Evolutionary conservation across 2,797 vertebrate species (phyloP), one percentile per base, ranked within the genome.

Genomic region (Thalassophryne amazonica): DNA sequence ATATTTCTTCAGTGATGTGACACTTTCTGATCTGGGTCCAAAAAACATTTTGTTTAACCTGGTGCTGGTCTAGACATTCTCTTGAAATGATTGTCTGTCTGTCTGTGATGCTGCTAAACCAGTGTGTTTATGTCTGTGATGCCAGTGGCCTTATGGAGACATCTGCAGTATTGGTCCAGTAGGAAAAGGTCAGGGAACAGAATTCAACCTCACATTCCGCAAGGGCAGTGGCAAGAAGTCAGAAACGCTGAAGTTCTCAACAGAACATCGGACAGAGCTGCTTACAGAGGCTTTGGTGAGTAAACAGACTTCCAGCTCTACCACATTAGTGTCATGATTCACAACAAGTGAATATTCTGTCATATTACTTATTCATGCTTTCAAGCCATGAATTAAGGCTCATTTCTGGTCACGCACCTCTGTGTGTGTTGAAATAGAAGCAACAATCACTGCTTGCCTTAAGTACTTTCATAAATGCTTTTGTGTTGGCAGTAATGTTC

Each of bases 71-170:
- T n/a, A n/a, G n/a, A n/a, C n/a, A n/a, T n/a, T n/a, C n/a, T n/a
- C n/a, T n/a, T n/a, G n/a, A n/a, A n/a, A n/a, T n/a, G n/a, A n/a
- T n/a, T n/a, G n/a, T n/a, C n/a, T n/a, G n/a, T n/a, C n/a, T 24
- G 16, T 11, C 25, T 22, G 2, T 55, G 1, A n/a, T 48, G n/a
- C 47, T 5, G 20, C 3, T 20, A 0, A 36, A 58, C 36, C 14
- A n/a, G 0, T 27, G n/a, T 54, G 5, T 50, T 28, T 9, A 4
- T 49, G 11, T 45, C 13, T 65, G 5, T 63, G 4, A 16, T 60
- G 5, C 30, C 79, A 99, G 97, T 99, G 97, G 97, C 94, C 95
- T 92, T 99, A 99, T 80, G 96, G 96, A 84, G 97, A 99, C 83
- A 98, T 99, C 85, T 99, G 97, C 39, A 92, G 92, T 60, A 93